Percentiles rank a stretch among this genome's conserved stretches.
phyloP scores from a whole-genome alignment of 2,888 invertebrate genomes.

The Phania funesta region DNA sequence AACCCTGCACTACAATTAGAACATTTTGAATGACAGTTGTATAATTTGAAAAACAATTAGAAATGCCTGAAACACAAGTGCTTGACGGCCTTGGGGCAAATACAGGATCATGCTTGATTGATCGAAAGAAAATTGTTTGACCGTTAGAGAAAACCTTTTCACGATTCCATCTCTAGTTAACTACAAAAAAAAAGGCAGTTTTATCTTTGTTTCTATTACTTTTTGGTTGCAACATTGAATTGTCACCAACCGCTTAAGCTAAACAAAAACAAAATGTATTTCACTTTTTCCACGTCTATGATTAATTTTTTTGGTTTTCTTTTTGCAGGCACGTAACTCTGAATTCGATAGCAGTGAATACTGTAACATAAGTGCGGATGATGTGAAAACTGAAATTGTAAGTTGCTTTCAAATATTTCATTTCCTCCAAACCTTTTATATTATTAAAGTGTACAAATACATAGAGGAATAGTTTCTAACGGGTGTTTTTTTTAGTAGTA shows the following conservation, averaged over 20 bases:
- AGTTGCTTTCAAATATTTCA: constrained; percentile 68
- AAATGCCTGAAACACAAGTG: too few relatives aligned
- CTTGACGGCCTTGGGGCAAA: too few relatives aligned
- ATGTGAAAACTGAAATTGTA: constrained; percentile 80
- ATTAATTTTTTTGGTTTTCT: constrained; percentile 8
- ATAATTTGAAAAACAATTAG: too few relatives aligned
- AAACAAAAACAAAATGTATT: constrained; percentile 29
- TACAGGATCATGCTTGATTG: too few relatives aligned
- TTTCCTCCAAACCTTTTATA: background rate
- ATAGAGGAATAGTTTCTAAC: background rate
- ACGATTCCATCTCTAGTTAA: too few relatives aligned
- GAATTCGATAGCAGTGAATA: constrained; percentile 73
- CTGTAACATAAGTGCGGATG: constrained; percentile 78
- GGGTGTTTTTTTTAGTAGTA: too few relatives aligned
- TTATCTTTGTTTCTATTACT: background rate
- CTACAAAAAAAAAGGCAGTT: background rate
- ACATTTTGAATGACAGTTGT: too few relatives aligned
- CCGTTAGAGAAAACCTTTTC: too few relatives aligned
- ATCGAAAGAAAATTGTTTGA: too few relatives aligned
- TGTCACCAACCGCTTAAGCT: constrained; percentile 47
- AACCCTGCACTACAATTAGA: too few relatives aligned
- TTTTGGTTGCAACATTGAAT: constrained; percentile 39
- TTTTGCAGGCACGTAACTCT: constrained; percentile 74
- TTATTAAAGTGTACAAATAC: background rate
- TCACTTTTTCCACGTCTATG: constrained; percentile 36